Evolutionary conservation across 2,888 invertebrate genomes (phyloP).

Genomic region (Troides oblongomaculatus): DNA sequence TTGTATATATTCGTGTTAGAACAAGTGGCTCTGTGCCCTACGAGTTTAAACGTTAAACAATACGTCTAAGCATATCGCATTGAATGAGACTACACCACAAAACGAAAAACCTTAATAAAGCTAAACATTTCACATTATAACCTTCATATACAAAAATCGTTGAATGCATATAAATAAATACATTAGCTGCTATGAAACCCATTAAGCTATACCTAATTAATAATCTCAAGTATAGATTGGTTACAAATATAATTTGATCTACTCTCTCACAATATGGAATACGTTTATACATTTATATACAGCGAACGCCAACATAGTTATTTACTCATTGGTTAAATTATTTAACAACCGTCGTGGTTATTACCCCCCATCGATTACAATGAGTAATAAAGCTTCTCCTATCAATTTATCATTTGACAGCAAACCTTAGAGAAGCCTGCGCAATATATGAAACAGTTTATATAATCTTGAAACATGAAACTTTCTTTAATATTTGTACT

Average conservation of each 20-base stretch:
- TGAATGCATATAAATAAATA: slow-evolving; percentile 13
- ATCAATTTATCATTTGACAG: too few species aligned
- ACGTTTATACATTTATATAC: slow-evolving; percentile 3
- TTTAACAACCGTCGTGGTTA: too few species aligned
- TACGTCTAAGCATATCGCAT: background rate
- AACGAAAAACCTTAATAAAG: background rate
- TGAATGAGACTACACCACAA: background rate
- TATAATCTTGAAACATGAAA: background rate
- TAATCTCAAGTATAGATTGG: slow-evolving; percentile 22
- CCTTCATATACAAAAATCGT: background rate
- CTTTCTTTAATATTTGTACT: background rate
- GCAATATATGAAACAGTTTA: too few species aligned
- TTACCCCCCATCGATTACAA: background rate
- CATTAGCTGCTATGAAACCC: slow-evolving; percentile 8
- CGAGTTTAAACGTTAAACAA: background rate
- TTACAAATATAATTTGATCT: slow-evolving; percentile 28
- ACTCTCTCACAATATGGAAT: slow-evolving; percentile 25
- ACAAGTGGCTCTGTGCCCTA: background rate
- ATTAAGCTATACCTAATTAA: slow-evolving; percentile 20
- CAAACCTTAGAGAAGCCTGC: too few species aligned
- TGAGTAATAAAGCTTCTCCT: too few species aligned
- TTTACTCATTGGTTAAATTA: background rate
- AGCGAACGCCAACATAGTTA: slow-evolving; percentile 2
- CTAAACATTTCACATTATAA: background rate
- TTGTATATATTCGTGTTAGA: background rate